Evolutionary conservation across 2,888 invertebrate genomes (phyloP), one percentile per base, ranked within the genome.

Genomic region (Lobophora halterata): DNA sequence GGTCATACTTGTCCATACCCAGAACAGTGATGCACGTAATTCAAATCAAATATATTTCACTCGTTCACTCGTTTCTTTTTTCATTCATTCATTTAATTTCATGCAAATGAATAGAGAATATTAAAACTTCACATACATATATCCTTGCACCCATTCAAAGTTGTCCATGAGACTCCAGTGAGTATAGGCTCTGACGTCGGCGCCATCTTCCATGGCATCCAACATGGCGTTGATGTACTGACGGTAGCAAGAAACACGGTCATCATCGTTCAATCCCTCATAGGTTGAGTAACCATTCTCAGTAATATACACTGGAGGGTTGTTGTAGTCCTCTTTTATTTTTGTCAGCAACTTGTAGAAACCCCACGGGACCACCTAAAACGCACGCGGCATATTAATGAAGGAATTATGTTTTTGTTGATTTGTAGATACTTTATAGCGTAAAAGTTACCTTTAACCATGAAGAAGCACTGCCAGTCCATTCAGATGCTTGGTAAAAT

Each of bases 161-260:
- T 89, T 90, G 54, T 92, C 91, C 72, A 91, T 76, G 1, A 91
- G 65, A 33, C 89, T 89, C 90, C 91, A 91, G 3, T 83, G 82
- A 0, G 87, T 85, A 63, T 90, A 91, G 0, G 81, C 89, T 31
- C 52, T 60, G 1, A 88, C 61, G 35, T 85, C 70, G 26, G 75
- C 78, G 0, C 77, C 78, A 4, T 83, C 79, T 12, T 77, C 71
- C 0, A 86, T 68, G 2, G 87, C 86, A 20, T 80, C 69, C 28
- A 83, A 45, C 54, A 88, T 52, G 12, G 76, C 79, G 8, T 58
- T 45, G 10, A 89, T 47, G 48, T 88, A 85, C 1, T 46, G 48
- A 44, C 72, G 64, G 28, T 73, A 53, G 61, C 78, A 86, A 0
- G 57, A 28, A 13, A 87, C 56, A 3, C 89, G 68, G 11, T 74